Evolutionary conservation across 2,113 vertebrate species (phyloP).

Genomic region (Cairina moschata): DNA sequence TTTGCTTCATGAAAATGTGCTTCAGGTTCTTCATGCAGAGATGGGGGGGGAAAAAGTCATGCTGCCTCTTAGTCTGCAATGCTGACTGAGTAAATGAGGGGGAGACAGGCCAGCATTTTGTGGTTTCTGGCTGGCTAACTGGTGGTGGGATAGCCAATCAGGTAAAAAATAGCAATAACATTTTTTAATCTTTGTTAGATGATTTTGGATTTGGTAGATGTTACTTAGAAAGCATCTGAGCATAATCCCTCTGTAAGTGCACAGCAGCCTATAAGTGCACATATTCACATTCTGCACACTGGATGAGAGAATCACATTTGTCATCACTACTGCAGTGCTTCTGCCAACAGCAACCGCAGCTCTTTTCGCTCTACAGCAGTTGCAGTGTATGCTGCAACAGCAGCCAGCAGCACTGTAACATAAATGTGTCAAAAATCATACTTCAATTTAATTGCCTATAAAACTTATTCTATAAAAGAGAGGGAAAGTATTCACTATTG

Average conservation of each 20-base stretch:
- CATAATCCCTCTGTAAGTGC: neutral
- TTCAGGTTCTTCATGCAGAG: neutral
- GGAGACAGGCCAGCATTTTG: neutral
- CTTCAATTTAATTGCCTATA: neutral
- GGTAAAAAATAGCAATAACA: neutral
- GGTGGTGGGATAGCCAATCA: neutral
- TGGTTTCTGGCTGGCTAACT: neutral
- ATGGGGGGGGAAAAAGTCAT: neutral
- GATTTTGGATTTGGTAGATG: neutral
- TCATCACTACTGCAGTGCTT: neutral
- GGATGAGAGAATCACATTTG: neutral
- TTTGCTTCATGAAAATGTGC: neutral
- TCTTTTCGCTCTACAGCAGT: neutral
- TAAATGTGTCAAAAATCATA: neutral
- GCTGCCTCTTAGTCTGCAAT: neutral
- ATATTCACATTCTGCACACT: neutral
- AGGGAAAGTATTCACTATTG: neutral
- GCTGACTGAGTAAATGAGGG: accelerated
- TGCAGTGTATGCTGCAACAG: neutral
- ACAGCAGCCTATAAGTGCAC: too few relatives aligned
- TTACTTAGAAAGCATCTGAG: neutral
- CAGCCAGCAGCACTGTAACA: neutral
- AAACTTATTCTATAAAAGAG: neutral
- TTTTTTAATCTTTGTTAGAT: neutral
- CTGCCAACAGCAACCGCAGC: neutral